A percentile compares a stretch with the other conserved stretches of the same genome.
These are phyloP conservation scores for Agrochola litura DNA, from an alignment of 2,888 invertebrate genomes.

Conservation along the genomic window DNA sequence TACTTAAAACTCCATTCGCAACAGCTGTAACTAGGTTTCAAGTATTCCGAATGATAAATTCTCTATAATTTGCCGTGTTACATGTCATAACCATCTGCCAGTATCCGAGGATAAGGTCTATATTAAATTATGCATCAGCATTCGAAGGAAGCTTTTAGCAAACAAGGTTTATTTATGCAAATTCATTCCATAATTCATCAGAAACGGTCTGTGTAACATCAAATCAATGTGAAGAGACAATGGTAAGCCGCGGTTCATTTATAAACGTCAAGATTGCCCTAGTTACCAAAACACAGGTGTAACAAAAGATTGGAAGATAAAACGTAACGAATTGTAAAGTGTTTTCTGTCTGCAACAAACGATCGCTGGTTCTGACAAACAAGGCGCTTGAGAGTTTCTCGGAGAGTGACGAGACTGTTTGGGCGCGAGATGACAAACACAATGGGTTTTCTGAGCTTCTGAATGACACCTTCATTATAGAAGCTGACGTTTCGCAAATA, in stretches of 20 bases:
- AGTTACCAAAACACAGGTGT: constrained; percentile 66
- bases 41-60: constrained; percentile 38
- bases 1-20: constrained; percentile 63
- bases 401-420: constrained; percentile 74
- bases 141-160: constrained; percentile 71
- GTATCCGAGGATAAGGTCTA: constrained; percentile 54
- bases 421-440: constrained; percentile 73
- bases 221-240: constrained; percentile 74
- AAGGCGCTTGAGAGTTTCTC: constrained; percentile 64
- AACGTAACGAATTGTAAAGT: constrained; percentile 69
- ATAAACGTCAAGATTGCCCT: constrained; percentile 75
- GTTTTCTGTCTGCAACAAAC: constrained; percentile 54
- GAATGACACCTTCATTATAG: constrained; percentile 86
- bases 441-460: constrained; percentile 79
- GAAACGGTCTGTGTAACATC: constrained; percentile 64
- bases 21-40: constrained; percentile 35
- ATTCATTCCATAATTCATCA: constrained; percentile 73
- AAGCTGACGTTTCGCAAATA: constrained; percentile 82
- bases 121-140: constrained; percentile 70
- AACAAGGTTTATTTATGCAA: constrained; percentile 74
- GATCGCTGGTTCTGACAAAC: constrained; percentile 62
- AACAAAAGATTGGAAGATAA: constrained; percentile 75
- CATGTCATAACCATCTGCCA: constrained; percentile 53
- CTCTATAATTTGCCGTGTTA: constrained; percentile 16
- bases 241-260: constrained; percentile 74